phyloP scores from a whole-genome alignment of 1,140 invertebrate species.

The Trypoxylus dichotomus region DNA sequence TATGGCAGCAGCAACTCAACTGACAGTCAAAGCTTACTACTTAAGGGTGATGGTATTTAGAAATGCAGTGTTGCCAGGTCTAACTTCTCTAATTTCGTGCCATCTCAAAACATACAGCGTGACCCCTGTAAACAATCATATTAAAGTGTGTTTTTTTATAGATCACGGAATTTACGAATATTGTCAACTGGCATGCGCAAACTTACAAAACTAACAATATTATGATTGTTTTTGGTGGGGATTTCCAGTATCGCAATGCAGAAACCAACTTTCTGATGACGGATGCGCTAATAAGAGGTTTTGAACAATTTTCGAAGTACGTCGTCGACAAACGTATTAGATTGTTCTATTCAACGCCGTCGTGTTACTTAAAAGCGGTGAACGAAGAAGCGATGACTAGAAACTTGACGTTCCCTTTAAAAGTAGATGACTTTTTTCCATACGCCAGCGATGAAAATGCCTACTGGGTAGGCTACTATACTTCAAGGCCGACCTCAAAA shows the following conservation, averaged over 20 bases:
- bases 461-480: conserved; percentile 96
- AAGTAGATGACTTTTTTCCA: conserved; percentile 75
- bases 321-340: conserved; percentile 58
- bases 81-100: too few species aligned
- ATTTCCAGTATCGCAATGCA: conserved; percentile 57
- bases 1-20: too few species aligned
- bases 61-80: too few species aligned
- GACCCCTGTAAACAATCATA: too few species aligned
- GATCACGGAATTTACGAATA: conserved; percentile 37
- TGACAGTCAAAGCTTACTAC: too few species aligned
- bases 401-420: conserved; percentile 45
- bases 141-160: conserved; percentile 18
- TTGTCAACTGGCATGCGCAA: conserved; percentile 33
- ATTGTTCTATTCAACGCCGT: conserved; percentile 91
- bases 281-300: conserved; percentile 61
- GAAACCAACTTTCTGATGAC: conserved; percentile 66
- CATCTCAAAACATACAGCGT: too few species aligned
- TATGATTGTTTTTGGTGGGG: conserved; percentile 39
- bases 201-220: conserved; percentile 41
- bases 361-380: conserved; percentile 87
- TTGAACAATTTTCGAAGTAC: conserved; percentile 33
- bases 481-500: conserved; percentile 74
- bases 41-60: too few species aligned
- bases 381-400: conserved; percentile 54
- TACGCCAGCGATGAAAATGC: conserved; percentile 83